These are phyloP conservation scores for Macrostomum lignano DNA, from an alignment of 1,140 invertebrate species.

Conservation along the genomic window DNA sequence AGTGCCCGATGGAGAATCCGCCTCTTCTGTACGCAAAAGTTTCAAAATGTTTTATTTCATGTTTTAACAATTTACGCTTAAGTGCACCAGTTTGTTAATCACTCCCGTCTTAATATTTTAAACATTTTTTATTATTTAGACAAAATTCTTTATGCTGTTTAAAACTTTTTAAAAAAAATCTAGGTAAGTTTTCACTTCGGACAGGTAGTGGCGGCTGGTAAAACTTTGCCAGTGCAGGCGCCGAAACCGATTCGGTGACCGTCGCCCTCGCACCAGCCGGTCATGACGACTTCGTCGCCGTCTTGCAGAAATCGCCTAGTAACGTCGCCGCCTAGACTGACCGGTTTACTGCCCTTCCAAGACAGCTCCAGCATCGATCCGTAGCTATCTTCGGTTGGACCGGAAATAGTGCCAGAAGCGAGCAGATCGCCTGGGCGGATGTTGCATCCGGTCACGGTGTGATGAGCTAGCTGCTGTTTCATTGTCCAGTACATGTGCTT, in stretches of 20 bases:
- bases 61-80: no score
- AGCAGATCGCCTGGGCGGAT: constrained; percentile 68
- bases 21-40: no score
- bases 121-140: no score
- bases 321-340: constrained; percentile 39
- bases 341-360: constrained; percentile 61
- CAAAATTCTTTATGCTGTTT: no score
- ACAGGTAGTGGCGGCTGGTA: no score
- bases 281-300: constrained; percentile 62
- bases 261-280: constrained; percentile 38
- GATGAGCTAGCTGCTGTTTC: constrained; percentile 80
- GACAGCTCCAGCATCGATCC: constrained; percentile 73
- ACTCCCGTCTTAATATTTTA: no score
- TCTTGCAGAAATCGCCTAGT: constrained; percentile 69
- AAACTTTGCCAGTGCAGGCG: constrained; percentile 48
- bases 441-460: constrained; percentile 81
- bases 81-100: no score
- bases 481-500: constrained; percentile 74
- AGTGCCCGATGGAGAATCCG: no score
- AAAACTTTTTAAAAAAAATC: no score
- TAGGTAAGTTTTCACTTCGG: no score
- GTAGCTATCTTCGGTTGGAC: constrained; percentile 40
- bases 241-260: constrained; percentile 64
- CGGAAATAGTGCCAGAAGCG: constrained; percentile 77
- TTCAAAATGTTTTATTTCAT: no score